phyloP scores from a whole-genome alignment of 1,140 invertebrate species.

The Plectus sambesii region DNA sequence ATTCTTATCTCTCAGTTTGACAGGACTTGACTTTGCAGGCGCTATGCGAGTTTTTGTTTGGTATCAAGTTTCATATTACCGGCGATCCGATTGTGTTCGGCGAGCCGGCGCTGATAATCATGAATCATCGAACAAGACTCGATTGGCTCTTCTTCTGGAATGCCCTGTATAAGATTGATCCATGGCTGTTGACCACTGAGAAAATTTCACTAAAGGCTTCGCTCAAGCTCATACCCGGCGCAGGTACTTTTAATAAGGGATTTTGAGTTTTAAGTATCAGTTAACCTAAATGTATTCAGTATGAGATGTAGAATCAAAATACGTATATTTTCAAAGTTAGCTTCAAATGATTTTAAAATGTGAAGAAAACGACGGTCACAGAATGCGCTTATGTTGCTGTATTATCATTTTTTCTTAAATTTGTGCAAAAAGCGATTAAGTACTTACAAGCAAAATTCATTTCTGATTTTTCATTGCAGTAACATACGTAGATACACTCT shows the following conservation, averaged over 20 bases:
- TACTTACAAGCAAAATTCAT: too few species aligned
- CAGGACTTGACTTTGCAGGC: slow-evolving; percentile 16
- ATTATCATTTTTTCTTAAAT: too few species aligned
- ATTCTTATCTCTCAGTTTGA: slow-evolving; percentile 3
- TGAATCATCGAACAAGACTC: slow-evolving; percentile 73
- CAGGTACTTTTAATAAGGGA: slow-evolving; percentile 52
- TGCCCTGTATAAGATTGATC: slow-evolving; percentile 64
- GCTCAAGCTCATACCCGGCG: slow-evolving; percentile 63
- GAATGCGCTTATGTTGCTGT: too few species aligned
- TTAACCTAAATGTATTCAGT: too few species aligned
- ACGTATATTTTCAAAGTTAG: too few species aligned
- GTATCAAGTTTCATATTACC: slow-evolving; percentile 60
- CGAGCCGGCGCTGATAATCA: slow-evolving; percentile 63
- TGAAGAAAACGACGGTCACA: too few species aligned
- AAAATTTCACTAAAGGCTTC: slow-evolving; percentile 70
- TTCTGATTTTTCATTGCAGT: too few species aligned
- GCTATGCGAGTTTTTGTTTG: slow-evolving; percentile 43
- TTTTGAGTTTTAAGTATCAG: slow-evolving; percentile 11
- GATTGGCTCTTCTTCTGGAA: slow-evolving; percentile 83
- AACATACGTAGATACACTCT: too few species aligned
- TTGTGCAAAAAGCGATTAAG: too few species aligned
- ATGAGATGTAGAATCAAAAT: too few species aligned
- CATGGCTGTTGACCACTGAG: slow-evolving; percentile 54
- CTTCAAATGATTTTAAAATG: too few species aligned
- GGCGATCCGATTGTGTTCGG: slow-evolving; percentile 62